Conservation (phyloP, 1,140 invertebrate species). For the Bemisia tabaci region DNA sequence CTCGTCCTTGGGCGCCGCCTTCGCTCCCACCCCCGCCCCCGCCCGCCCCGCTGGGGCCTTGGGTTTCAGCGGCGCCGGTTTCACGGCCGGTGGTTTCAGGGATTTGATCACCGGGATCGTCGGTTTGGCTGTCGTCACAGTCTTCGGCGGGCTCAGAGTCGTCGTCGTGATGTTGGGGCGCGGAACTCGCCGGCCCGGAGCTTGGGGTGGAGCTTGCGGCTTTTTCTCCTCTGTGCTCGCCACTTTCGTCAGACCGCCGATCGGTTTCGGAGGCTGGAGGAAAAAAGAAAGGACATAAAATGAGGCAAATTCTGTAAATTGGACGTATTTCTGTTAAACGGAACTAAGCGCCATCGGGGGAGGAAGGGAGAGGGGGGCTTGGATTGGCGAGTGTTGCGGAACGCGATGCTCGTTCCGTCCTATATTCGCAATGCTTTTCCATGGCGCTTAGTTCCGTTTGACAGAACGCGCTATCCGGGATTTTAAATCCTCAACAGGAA, state of each 20-base stretch:
- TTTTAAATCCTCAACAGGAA: no score
- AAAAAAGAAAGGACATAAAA: no score
- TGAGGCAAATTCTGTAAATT: no score
- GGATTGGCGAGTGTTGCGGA: no score
- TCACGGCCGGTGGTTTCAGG: conserved; percentile 1
- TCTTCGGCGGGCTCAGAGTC: not conserved
- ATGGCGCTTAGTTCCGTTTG: no score
- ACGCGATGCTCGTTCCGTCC: no score
- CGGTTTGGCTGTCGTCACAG: not conserved
- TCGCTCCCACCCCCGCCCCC: not conserved
- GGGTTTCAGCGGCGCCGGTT: conserved; percentile 6
- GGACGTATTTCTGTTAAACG: no score
- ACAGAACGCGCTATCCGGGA: no score
- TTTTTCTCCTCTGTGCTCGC: conserved; percentile 3
- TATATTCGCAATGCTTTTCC: no score
- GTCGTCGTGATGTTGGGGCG: not conserved
- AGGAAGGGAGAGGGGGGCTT: no score
- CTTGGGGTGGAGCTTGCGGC: not conserved
- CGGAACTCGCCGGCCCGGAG: not conserved
- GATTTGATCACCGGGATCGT: not conserved
- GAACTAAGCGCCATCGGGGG: no score
- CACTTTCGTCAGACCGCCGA: not conserved
- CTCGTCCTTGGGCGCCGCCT: not conserved
- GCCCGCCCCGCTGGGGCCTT: not conserved
- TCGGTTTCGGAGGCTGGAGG: no score